A percentile compares a stretch with the other conserved stretches of the same genome.
Evolutionary conservation across 2,888 invertebrate species (phyloP).

Genomic region (Cheilosia grossa): DNA sequence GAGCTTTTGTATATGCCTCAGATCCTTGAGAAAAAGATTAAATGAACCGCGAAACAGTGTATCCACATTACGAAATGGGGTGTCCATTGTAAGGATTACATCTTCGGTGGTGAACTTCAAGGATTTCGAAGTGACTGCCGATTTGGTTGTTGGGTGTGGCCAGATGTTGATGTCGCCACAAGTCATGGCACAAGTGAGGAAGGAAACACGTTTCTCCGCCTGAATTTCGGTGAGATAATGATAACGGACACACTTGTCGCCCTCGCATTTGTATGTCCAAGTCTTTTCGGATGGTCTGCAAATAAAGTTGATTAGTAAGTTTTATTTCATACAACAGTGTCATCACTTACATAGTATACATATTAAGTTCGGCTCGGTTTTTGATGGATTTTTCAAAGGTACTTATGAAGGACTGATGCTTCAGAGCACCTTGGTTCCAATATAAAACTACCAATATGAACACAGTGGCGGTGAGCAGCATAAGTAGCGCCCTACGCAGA

Average conservation of each 20-base stretch:
- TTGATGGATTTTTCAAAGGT: slow-evolving; percentile 78
- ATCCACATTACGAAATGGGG: slow-evolving; percentile 80
- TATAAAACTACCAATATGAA: slow-evolving; percentile 85
- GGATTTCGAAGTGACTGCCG: slow-evolving; percentile 87
- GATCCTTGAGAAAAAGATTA: slow-evolving; percentile 80
- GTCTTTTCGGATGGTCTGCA: slow-evolving; percentile 83
- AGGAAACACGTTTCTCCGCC: slow-evolving; percentile 84
- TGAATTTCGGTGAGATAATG: slow-evolving; percentile 81
- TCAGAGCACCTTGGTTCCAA: slow-evolving; percentile 86
- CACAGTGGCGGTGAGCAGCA: slow-evolving; percentile 85
- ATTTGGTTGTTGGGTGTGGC: slow-evolving; percentile 91
- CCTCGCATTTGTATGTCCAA: slow-evolving; percentile 91
- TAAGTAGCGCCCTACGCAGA: slow-evolving; percentile 85
- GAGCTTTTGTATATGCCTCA: slow-evolving; percentile 80
- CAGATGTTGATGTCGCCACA: slow-evolving; percentile 89
- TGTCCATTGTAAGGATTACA: slow-evolving; percentile 79
- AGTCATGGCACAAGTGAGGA: slow-evolving; percentile 90
- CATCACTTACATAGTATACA: slow-evolving; percentile 79
- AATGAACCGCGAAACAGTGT: slow-evolving; percentile 79
- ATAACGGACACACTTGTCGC: slow-evolving; percentile 88
- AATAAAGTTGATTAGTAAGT: slow-evolving; percentile 7
- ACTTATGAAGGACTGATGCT: slow-evolving; percentile 82
- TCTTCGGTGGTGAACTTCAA: slow-evolving; percentile 84
- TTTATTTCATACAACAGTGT: not conserved
- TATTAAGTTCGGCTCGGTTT: slow-evolving; percentile 76